Percentiles rank a stretch among this genome's conserved stretches.
Evolutionary conservation across 2,113 vertebrate species (phyloP).

Genomic region (Daphoenositta chrysoptera): DNA sequence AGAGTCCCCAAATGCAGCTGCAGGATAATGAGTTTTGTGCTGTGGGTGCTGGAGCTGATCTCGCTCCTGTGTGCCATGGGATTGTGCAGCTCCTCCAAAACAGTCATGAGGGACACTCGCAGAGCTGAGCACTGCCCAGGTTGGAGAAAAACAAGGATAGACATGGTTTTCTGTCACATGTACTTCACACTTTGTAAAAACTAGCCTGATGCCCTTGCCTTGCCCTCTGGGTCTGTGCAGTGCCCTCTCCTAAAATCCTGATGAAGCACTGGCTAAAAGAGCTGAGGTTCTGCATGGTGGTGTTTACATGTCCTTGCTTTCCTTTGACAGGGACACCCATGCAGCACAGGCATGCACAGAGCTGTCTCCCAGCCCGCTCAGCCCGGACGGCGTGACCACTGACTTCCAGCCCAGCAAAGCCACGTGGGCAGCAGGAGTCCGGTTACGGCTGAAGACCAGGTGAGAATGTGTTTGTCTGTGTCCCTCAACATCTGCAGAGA

Average conservation of each 20-base stretch:
- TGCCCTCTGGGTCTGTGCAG: not conserved
- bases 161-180: not conserved
- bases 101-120: fast-evolving
- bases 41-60: not conserved
- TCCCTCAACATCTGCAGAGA: not conserved
- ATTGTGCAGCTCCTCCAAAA: not conserved
- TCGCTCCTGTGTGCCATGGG: not conserved
- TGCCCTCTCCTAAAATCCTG: not conserved
- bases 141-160: not conserved
- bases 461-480: not conserved
- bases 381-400: not conserved
- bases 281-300: not conserved
- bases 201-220: not conserved
- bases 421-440: slow-evolving; percentile 60
- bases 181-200: not conserved
- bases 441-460: slow-evolving; percentile 66
- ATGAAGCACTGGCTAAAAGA: not conserved
- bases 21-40: not conserved
- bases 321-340: slow-evolving; percentile 63
- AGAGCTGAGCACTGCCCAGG: not conserved
- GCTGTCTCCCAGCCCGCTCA: not conserved
- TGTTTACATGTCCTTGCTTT: not conserved
- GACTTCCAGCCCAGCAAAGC: slow-evolving; percentile 48
- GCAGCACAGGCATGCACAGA: slow-evolving; percentile 19
- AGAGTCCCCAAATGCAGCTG: not conserved